Percentiles rank a stretch among this genome's conserved stretches.
Evolutionary conservation across 2,797 vertebrate species (phyloP).

Genomic region (Rhinogobio ventralis): DNA sequence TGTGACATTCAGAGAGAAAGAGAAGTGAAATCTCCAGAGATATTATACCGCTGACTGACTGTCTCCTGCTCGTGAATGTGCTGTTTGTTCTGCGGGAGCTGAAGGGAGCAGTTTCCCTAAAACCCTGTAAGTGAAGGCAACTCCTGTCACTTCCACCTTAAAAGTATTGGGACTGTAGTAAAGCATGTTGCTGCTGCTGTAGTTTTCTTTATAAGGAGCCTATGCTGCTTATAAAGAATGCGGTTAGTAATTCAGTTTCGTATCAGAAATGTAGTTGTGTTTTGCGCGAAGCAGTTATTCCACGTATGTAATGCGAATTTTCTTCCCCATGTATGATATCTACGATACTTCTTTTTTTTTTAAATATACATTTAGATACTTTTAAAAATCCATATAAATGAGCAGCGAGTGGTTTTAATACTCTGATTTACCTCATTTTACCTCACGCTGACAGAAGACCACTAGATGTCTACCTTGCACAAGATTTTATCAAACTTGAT

Average conservation of each 20-base stretch:
- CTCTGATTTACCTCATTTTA: neutral
- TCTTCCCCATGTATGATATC: neutral
- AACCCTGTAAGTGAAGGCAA: neutral
- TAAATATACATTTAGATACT: neutral
- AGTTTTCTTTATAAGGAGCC: neutral
- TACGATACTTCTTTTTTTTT: neutral
- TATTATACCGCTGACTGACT: slow-evolving; percentile 66
- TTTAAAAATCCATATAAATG: neutral
- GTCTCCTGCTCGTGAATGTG: slow-evolving; percentile 70
- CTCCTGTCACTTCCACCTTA: slow-evolving; percentile 8
- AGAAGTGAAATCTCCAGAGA: slow-evolving; percentile 62
- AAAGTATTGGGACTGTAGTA: neutral
- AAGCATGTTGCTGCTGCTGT: neutral
- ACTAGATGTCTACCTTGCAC: slow-evolving; percentile 65
- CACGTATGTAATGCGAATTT: neutral
- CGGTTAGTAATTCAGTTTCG: neutral
- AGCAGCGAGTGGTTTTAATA: neutral
- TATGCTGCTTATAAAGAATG: neutral
- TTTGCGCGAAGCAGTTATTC: neutral
- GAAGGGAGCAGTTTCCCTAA: slow-evolving; percentile 62
- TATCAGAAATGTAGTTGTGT: neutral
- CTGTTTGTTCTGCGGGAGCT: slow-evolving; percentile 74
- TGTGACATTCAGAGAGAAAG: slow-evolving; percentile 60
- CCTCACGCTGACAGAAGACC: slow-evolving; percentile 28
- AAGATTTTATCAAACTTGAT: slow-evolving; percentile 44